These are phyloP conservation scores for Planiliza haematocheilus DNA, from an alignment of 2,113 vertebrate species.

Conservation along the genomic window DNA sequence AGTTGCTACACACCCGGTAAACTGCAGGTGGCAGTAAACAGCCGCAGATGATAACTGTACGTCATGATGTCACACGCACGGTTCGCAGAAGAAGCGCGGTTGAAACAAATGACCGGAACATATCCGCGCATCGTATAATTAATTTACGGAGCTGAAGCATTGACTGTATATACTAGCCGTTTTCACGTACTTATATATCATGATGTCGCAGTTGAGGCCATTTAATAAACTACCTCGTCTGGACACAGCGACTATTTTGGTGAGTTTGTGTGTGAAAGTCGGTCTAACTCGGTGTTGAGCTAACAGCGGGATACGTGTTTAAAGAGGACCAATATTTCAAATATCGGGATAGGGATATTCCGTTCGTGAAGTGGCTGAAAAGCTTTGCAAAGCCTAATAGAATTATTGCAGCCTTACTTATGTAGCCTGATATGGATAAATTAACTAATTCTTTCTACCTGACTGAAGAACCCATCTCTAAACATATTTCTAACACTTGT, in stretches of 20 bases:
- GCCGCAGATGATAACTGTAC: background rate
- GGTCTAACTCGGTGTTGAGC: too few relatives aligned
- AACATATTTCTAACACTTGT: too few relatives aligned
- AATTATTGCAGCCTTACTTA: background rate
- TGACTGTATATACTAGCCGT: too few relatives aligned
- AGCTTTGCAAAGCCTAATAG: too few relatives aligned
- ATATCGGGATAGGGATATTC: too few relatives aligned
- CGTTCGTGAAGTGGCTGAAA: too few relatives aligned
- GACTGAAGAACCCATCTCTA: too few relatives aligned
- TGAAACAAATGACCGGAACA: background rate
- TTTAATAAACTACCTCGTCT: slow-evolving; percentile 78
- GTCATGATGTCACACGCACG: slow-evolving; percentile 61
- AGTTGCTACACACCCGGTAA: background rate
- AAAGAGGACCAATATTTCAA: too few relatives aligned
- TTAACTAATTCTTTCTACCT: too few relatives aligned
- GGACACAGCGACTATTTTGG: slow-evolving; percentile 80
- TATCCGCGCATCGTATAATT: too few relatives aligned
- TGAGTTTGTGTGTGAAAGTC: slow-evolving; percentile 62
- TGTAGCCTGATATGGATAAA: slow-evolving; percentile 1
- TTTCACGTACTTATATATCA: fast-evolving
- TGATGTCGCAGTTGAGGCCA: slow-evolving; percentile 77
- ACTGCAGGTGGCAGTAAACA: slow-evolving; percentile 38
- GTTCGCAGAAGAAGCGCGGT: slow-evolving; percentile 70
- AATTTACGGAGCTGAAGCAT: fast-evolving
- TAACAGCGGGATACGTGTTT: too few relatives aligned